Conservation (phyloP, 2,113 vertebrate genomes). For the Passerina amoena region DNA sequence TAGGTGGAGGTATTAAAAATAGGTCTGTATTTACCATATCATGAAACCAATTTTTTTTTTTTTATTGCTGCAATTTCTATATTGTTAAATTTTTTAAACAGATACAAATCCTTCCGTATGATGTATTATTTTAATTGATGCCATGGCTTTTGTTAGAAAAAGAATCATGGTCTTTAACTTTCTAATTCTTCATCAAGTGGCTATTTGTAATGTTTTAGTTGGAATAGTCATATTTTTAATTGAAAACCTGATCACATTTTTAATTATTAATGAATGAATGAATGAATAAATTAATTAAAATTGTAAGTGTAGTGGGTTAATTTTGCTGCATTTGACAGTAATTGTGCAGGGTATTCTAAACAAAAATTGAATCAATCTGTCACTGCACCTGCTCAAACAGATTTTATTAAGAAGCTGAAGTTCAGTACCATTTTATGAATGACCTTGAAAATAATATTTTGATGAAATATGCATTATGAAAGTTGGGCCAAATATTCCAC, state of each 20-base stretch:
- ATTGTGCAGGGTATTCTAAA: background rate
- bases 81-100: background rate
- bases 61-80: background rate
- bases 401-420: background rate
- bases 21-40: background rate
- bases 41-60: background rate
- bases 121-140: background rate
- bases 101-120: background rate
- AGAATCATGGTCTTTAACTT: background rate
- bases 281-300: background rate
- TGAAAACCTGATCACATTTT: background rate
- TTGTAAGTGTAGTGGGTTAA: background rate
- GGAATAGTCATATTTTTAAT: background rate
- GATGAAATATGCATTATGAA: background rate
- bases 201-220: background rate
- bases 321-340: background rate
- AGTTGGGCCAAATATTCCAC: background rate
- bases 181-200: background rate
- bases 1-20: background rate
- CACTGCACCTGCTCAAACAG: background rate
- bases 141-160: background rate
- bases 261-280: background rate
- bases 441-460: background rate
- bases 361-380: conserved; percentile 5
- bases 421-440: background rate